Evolutionary conservation across 2,888 invertebrate genomes (phyloP).

Genomic region (Uloborus plumipes): DNA sequence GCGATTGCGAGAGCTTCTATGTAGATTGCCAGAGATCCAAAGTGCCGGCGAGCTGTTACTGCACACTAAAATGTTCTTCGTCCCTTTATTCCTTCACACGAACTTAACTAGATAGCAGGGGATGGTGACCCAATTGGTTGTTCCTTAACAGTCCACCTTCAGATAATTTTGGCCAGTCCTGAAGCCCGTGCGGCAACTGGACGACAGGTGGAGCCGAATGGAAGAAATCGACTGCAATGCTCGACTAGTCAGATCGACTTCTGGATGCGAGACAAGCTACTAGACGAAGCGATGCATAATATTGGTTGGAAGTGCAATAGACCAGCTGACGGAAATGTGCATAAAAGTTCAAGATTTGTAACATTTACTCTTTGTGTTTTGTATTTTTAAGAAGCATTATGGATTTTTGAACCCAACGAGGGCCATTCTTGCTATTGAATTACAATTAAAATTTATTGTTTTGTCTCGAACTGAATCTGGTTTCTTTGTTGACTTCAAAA

Average conservation of each 20-base stretch:
- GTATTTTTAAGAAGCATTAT: slow-evolving; percentile 50
- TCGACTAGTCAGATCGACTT: slow-evolving; percentile 51
- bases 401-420: slow-evolving; percentile 24
- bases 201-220: no score
- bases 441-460: slow-evolving; percentile 54
- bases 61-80: slow-evolving; percentile 99
- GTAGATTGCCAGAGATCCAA: slow-evolving; percentile 94
- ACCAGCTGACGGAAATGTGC: slow-evolving; percentile 40
- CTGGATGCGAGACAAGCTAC: no score
- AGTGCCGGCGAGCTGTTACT: slow-evolving; percentile 94
- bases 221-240: slow-evolving; percentile 35
- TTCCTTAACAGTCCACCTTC: slow-evolving; percentile 17
- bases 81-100: slow-evolving; percentile 95
- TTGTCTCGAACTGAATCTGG: slow-evolving; percentile 25
- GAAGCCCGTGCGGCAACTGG: no score
- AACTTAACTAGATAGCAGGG: slow-evolving; percentile 52
- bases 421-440: slow-evolving; percentile 47
- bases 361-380: slow-evolving; percentile 41
- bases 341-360: slow-evolving; percentile 56
- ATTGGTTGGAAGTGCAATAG: slow-evolving; percentile 51
- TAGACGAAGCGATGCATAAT: slow-evolving; percentile 4
- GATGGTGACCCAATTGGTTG: not conserved
- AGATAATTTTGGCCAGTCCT: no score
- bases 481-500: no score
- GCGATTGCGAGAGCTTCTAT: slow-evolving; percentile 89